A percentile compares a stretch with the other conserved stretches of the same genome.
Conservation (phyloP, 1,140 invertebrate species). For the Coptotermes formosanus region DNA sequence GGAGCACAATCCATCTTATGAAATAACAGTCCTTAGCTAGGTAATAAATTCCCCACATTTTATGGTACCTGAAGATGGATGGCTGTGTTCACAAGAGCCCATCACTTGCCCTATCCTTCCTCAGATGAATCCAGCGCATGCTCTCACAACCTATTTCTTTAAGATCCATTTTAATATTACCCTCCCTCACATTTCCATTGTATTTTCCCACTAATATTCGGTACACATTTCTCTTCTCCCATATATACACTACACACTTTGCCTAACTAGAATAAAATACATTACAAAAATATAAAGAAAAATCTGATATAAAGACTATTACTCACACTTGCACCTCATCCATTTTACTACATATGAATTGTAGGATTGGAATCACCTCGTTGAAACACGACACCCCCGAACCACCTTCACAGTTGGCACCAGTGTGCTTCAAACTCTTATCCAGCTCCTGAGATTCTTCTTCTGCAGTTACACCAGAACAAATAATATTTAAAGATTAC, state of each 20-base stretch:
- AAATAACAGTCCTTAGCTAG: background rate
- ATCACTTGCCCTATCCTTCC: too few relatives aligned
- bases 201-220: too few relatives aligned
- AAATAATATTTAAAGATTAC: background rate
- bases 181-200: too few relatives aligned
- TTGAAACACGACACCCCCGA: slow-evolving; percentile 82
- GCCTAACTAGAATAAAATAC: too few relatives aligned
- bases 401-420: slow-evolving; percentile 59
- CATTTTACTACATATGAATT: slow-evolving; percentile 82
- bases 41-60: background rate
- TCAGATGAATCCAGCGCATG: too few relatives aligned
- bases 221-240: too few relatives aligned
- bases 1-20: background rate
- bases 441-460: slow-evolving; percentile 74
- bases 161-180: too few relatives aligned
- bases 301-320: background rate
- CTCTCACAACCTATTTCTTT: too few relatives aligned
- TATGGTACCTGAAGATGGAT: too few relatives aligned
- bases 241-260: too few relatives aligned
- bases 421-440: slow-evolving; percentile 59
- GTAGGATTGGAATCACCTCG: slow-evolving; percentile 85
- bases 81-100: too few relatives aligned
- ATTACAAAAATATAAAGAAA: too few relatives aligned
- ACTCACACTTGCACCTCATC: slow-evolving; percentile 75
- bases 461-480: slow-evolving; percentile 53